Conservation (phyloP, 2,888 invertebrate species). For the Euzophera pinguis region DNA sequence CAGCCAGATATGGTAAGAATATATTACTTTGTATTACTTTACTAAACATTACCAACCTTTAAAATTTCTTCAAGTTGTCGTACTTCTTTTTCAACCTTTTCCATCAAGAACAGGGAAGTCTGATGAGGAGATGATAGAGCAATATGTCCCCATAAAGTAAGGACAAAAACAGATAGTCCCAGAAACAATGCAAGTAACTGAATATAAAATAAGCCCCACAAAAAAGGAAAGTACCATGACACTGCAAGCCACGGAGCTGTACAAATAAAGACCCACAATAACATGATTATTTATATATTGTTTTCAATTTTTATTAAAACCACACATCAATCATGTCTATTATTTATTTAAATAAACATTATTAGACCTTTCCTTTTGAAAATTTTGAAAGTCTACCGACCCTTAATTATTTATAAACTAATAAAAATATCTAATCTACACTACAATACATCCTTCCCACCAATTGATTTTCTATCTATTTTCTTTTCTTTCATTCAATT, state of each 20-base stretch:
- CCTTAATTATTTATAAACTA: too few species aligned
- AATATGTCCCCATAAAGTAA: conserved; percentile 81
- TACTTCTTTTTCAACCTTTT: conserved; percentile 81
- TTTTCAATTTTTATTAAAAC: background rate
- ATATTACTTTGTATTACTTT: background rate
- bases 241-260: conserved; percentile 44
- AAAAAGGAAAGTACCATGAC: conserved; percentile 53
- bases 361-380: too few species aligned
- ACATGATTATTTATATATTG: conserved; percentile 33
- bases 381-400: too few species aligned
- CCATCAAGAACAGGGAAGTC: conserved; percentile 78
- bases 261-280: conserved; percentile 46
- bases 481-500: too few species aligned
- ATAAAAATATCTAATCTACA: too few species aligned
- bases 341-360: too few species aligned
- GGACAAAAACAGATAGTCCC: conserved; percentile 45
- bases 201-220: conserved; percentile 54
- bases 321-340: too few species aligned
- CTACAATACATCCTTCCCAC: too few species aligned
- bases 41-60: conserved; percentile 67
- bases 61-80: conserved; percentile 81
- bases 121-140: conserved; percentile 83
- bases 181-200: conserved; percentile 46
- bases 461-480: too few species aligned
- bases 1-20: too few species aligned